Conservation (phyloP, 2,888 invertebrate species). For the Ophraella communa region DNA sequence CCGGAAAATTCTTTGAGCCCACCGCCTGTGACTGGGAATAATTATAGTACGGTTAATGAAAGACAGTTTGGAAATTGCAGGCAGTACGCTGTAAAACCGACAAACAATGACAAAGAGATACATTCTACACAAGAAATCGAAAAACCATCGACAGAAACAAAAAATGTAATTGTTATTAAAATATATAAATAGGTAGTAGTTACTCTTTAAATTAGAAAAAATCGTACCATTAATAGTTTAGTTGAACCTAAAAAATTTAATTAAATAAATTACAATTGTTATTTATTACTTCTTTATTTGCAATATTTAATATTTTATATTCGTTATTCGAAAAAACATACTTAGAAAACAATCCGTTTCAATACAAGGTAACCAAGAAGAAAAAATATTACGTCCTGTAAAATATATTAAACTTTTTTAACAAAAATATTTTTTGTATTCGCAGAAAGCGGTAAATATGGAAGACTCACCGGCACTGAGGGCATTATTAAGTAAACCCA, state of each 20-base stretch:
- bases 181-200: not conserved
- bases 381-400: too few species aligned
- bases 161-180: conserved; percentile 39
- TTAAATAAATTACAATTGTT: too few species aligned
- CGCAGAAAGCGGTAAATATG: conserved; percentile 31
- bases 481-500: conserved; percentile 62
- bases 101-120: not conserved
- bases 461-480: conserved; percentile 66
- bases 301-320: too few species aligned
- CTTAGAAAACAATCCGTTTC: too few species aligned
- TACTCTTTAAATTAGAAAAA: too few species aligned
- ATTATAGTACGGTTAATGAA: conserved; percentile 35
- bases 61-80: conserved; percentile 47
- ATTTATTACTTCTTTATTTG: too few species aligned
- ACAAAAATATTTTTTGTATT: conserved; percentile 1
- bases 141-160: conserved; percentile 23
- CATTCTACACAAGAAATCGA: not conserved
- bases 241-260: too few species aligned
- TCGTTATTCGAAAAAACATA: too few species aligned
- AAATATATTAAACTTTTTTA: too few species aligned
- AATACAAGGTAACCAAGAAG: too few species aligned
- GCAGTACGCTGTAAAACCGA: not conserved
- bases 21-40: conserved; percentile 30
- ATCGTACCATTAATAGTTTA: too few species aligned
- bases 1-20: conserved; percentile 49